These are phyloP conservation scores for Drosophila kikkawai DNA, from an alignment of 1,140 invertebrate species.

Conservation along the genomic window DNA sequence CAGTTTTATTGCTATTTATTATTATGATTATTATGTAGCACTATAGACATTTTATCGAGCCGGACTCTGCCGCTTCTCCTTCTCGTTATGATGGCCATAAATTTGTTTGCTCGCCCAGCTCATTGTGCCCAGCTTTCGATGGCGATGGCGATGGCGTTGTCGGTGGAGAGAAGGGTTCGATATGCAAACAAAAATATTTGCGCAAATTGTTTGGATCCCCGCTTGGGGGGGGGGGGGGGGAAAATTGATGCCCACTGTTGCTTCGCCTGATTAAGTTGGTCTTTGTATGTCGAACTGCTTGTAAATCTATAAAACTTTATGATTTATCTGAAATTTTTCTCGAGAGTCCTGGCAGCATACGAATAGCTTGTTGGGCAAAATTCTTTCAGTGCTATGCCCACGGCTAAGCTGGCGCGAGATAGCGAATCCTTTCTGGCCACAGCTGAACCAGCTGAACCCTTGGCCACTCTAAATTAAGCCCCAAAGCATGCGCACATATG, in stretches of 20 bases:
- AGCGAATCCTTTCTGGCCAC: constrained; percentile 8
- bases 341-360: too few relatives aligned
- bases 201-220: constrained; percentile 53
- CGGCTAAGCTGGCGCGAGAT: constrained; percentile 19
- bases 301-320: constrained; percentile 63
- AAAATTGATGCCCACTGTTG: constrained; percentile 60
- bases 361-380: too few relatives aligned
- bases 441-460: constrained; percentile 20
- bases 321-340: constrained; percentile 55
- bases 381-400: constrained; percentile 5
- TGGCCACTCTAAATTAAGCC: constrained; percentile 44
- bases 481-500: constrained; percentile 52
- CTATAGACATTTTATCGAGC: constrained; percentile 35
- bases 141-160: neutral
- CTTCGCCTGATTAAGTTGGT: constrained; percentile 50
- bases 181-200: constrained; percentile 69
- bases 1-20: constrained; percentile 68
- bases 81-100: constrained; percentile 56
- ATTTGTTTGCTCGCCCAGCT: constrained; percentile 56
- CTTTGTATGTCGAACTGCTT: constrained; percentile 52
- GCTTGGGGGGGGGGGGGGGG: constrained; percentile 5
- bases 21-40: constrained; percentile 69
- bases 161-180: constrained; percentile 47
- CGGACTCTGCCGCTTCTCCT: neutral
- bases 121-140: constrained; percentile 40